phyloP scores from a whole-genome alignment of 2,888 invertebrate genomes.

The Conops quadrifasciatus region DNA sequence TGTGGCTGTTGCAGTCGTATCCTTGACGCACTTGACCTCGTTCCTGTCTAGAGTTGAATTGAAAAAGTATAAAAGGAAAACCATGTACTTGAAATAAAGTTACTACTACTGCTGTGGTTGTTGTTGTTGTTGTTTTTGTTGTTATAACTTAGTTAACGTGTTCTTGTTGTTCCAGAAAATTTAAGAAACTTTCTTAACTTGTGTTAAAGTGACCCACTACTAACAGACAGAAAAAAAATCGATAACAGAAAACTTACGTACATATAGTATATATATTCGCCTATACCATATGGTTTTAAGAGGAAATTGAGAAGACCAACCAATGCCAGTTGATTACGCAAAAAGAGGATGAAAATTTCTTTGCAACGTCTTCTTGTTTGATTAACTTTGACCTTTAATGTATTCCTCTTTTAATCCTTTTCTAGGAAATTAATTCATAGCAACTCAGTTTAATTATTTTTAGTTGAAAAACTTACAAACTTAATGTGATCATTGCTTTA shows the following conservation, averaged over 20 bases:
- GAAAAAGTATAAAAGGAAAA: neutral
- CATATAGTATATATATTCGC: too few relatives aligned
- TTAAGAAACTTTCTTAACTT: too few relatives aligned
- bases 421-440: too few relatives aligned
- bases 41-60: slow-evolving; percentile 19
- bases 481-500: too few relatives aligned
- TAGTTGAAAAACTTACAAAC: too few relatives aligned
- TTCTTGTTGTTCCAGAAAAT: too few relatives aligned
- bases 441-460: too few relatives aligned
- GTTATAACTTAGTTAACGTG: neutral
- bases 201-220: too few relatives aligned
- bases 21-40: slow-evolving; percentile 25
- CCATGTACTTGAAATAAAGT: slow-evolving; percentile 9
- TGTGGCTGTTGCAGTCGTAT: slow-evolving; percentile 32
- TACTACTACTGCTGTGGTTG: slow-evolving; percentile 13
- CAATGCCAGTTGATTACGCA: slow-evolving; percentile 11
- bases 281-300: too few relatives aligned
- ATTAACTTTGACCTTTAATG: too few relatives aligned
- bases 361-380: too few relatives aligned
- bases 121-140: slow-evolving; percentile 7
- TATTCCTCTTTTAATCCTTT: too few relatives aligned
- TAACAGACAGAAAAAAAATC: neutral
- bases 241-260: neutral
- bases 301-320: slow-evolving; percentile 5
- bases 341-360: neutral